phyloP scores from a whole-genome alignment of 2,797 vertebrate genomes.

The Percopsis omiscomaycus region DNA sequence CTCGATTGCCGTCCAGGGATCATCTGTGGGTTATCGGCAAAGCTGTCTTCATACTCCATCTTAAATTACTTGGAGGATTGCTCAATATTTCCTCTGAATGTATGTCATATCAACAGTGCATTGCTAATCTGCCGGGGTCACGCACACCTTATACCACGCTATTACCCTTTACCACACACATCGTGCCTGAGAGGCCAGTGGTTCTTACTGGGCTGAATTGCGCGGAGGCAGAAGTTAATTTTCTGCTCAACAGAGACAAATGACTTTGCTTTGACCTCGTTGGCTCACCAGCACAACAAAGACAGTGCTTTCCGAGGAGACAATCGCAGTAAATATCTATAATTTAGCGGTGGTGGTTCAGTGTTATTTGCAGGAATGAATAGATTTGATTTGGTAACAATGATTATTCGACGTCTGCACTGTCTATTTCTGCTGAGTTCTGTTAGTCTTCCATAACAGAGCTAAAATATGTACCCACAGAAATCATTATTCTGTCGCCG shows the following conservation, averaged over 20 bases:
- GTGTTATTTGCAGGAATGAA: constrained; percentile 20
- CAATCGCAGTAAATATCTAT: constrained; percentile 20
- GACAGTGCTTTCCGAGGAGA: constrained; percentile 40
- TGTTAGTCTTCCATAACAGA: constrained; percentile 9
- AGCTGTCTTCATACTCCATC: constrained; percentile 1
- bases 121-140: constrained; percentile 53
- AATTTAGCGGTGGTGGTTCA: constrained; percentile 32
- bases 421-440: constrained; percentile 7
- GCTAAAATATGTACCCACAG: constrained; percentile 9
- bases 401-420: constrained; percentile 4
- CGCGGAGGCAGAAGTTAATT: constrained; percentile 69
- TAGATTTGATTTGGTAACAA: constrained; percentile 28
- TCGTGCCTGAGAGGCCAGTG: constrained; percentile 60
- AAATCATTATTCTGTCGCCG: not conserved
- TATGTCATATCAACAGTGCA: constrained; percentile 49
- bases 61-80: constrained; percentile 19
- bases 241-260: constrained; percentile 68
- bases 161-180: constrained; percentile 56
- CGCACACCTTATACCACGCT: constrained; percentile 39
- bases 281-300: constrained; percentile 56
- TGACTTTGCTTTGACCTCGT: constrained; percentile 65
- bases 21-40: constrained; percentile 8
- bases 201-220: constrained; percentile 59
- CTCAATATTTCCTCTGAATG: constrained; percentile 24
- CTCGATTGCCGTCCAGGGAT: constrained; percentile 8